Evolutionary conservation across 2,797 vertebrate genomes (phyloP).

Genomic region (Eulemur mongoz): DNA sequence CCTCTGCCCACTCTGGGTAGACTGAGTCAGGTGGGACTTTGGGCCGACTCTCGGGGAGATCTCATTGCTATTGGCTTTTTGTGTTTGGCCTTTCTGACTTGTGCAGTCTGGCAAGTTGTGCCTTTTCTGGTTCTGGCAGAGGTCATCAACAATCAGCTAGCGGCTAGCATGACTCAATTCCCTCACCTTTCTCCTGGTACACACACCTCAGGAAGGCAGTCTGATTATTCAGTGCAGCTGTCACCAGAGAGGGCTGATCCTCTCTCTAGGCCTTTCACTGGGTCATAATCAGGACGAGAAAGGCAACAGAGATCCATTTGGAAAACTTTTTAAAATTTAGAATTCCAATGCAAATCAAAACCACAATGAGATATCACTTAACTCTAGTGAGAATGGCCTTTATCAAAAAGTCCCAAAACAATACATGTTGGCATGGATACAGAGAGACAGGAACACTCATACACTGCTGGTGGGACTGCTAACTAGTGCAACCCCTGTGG

Average conservation of each 20-base stretch:
- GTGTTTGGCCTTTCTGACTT: neutral
- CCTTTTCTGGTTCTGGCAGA: neutral
- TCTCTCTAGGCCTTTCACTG: neutral
- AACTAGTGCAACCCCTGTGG: too few species aligned
- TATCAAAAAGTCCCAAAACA: too few species aligned
- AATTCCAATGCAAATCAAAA: too few species aligned
- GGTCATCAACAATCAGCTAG: neutral
- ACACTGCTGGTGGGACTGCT: too few species aligned
- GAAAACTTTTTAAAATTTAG: neutral
- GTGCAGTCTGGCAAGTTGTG: neutral
- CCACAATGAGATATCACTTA: too few species aligned
- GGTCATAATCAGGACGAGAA: neutral
- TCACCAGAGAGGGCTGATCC: neutral
- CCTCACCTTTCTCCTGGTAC: neutral
- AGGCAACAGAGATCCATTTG: neutral
- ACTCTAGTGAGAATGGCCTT: too few species aligned
- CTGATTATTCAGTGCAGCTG: neutral
- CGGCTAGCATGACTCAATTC: neutral
- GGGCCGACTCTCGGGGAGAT: neutral
- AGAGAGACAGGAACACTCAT: too few species aligned
- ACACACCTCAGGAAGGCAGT: neutral
- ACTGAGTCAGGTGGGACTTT: neutral
- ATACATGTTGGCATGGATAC: too few species aligned
- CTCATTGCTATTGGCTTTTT: neutral
- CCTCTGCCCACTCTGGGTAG: neutral